These are phyloP conservation scores for Penaeus vannamei DNA, from an alignment of 1,140 invertebrate genomes.

Conservation along the genomic window DNA sequence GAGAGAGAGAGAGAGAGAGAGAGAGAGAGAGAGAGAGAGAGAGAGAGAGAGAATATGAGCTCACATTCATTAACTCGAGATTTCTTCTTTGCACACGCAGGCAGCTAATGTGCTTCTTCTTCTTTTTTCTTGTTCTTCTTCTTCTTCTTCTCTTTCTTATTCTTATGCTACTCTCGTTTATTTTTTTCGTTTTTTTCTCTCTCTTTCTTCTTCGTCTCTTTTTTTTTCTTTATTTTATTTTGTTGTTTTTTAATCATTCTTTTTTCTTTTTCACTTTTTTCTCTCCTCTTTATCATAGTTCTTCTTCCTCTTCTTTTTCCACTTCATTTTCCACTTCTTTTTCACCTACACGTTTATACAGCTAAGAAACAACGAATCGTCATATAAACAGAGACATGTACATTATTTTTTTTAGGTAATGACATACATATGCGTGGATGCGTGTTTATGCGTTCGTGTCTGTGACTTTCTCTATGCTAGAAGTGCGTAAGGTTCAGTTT, in stretches of 20 bases:
- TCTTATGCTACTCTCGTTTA: background rate
- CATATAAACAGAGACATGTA: too few relatives aligned
- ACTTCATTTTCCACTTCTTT: background rate
- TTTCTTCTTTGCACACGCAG: too few relatives aligned
- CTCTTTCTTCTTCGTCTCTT: background rate
- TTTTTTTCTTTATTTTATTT: background rate
- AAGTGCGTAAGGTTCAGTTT: too few relatives aligned
- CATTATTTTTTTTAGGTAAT: background rate
- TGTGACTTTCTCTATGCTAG: too few relatives aligned
- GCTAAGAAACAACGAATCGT: too few relatives aligned
- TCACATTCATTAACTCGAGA: too few relatives aligned
- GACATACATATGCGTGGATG: too few relatives aligned
- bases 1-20: background rate
- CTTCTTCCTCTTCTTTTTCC: background rate
- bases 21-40: background rate
- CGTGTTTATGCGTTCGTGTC: too few relatives aligned
- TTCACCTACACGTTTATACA: too few relatives aligned
- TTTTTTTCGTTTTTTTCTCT: background rate
- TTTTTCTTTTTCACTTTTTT: background rate
- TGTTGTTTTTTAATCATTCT: background rate
- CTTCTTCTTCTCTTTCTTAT: background rate
- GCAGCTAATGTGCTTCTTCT: background rate
- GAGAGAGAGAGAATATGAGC: background rate
- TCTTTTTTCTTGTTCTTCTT: background rate
- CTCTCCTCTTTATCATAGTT: background rate